Percentiles rank a stretch among this genome's conserved stretches.
These are phyloP conservation scores for Oncorhynchus kisutch DNA, from an alignment of 2,113 vertebrate species.

Conservation along the genomic window DNA sequence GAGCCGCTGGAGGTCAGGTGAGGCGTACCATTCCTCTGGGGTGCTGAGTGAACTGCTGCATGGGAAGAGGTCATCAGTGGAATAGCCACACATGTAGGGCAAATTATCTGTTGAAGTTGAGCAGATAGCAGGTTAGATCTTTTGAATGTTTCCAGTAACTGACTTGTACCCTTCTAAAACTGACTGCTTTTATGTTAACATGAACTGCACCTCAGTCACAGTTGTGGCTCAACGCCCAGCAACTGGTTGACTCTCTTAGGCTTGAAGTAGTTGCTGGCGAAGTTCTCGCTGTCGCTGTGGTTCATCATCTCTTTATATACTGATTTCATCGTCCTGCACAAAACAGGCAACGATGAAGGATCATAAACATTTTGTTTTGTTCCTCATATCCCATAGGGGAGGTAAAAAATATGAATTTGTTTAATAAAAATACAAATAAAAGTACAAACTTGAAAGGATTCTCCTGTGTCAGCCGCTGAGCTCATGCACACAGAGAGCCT, in stretches of 20 bases:
- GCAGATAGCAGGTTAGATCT: no score
- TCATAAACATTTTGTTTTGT: neutral
- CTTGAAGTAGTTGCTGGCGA: slow-evolving; percentile 84
- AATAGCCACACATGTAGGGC: neutral
- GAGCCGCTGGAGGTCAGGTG: slow-evolving; percentile 53
- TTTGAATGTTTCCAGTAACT: no score
- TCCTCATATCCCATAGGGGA: neutral
- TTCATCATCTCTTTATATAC: slow-evolving; percentile 80
- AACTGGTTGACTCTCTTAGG: slow-evolving; percentile 74
- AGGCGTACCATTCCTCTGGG: slow-evolving; percentile 48
- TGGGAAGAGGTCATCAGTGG: neutral
- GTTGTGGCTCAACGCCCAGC: slow-evolving; percentile 58
- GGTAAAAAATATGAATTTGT: no score
- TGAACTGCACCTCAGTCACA: no score
- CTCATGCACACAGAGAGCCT: slow-evolving; percentile 47
- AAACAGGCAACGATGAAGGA: neutral
- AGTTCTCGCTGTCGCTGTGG: slow-evolving; percentile 81
- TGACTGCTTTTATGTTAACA: no score
- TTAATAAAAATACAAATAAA: neutral
- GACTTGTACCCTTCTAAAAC: no score
- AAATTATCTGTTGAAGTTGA: no score
- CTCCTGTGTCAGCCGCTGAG: slow-evolving; percentile 50
- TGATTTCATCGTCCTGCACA: slow-evolving; percentile 77
- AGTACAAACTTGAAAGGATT: slow-evolving; percentile 61
- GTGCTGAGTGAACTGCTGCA: slow-evolving; percentile 58